phyloP scores from a whole-genome alignment of 2,888 invertebrate species.

The Parochlus steinenii region DNA sequence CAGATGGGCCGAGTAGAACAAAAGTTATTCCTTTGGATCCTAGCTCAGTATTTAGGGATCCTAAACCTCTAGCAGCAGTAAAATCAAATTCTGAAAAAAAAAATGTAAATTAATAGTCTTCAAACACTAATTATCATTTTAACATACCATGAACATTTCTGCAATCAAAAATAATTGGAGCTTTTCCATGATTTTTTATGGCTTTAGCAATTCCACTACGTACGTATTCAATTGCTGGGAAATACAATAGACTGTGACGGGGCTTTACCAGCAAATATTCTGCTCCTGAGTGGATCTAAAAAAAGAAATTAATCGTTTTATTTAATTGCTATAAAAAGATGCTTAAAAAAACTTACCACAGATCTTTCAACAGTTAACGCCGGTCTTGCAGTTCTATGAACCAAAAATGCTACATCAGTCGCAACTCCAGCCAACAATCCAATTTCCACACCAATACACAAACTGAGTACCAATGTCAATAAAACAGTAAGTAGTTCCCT shows the following conservation, averaged over 20 bases:
- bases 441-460: slow-evolving; percentile 68
- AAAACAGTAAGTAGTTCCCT: slow-evolving; percentile 65
- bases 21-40: slow-evolving; percentile 52
- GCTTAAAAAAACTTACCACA: slow-evolving; percentile 39
- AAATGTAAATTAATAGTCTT: slow-evolving; percentile 1
- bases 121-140: slow-evolving; percentile 3
- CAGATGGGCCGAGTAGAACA: slow-evolving; percentile 38
- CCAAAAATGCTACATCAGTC: slow-evolving; percentile 56
- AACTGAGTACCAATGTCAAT: slow-evolving; percentile 67
- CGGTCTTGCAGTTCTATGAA: slow-evolving; percentile 70
- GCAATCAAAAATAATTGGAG: slow-evolving; percentile 70
- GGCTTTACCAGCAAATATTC: slow-evolving; percentile 63
- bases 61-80: slow-evolving; percentile 72
- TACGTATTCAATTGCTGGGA: slow-evolving; percentile 71
- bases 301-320: slow-evolving; percentile 15
- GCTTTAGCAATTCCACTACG: slow-evolving; percentile 61
- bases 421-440: slow-evolving; percentile 72
- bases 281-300: slow-evolving; percentile 47
- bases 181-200: slow-evolving; percentile 46
- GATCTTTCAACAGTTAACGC: slow-evolving; percentile 54
- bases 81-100: slow-evolving; percentile 52
- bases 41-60: slow-evolving; percentile 55
- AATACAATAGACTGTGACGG: slow-evolving; percentile 59
- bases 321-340: slow-evolving; percentile 3
- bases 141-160: slow-evolving; percentile 50